Conservation (phyloP, 2,888 invertebrate species). For the Timema podura region DNA sequence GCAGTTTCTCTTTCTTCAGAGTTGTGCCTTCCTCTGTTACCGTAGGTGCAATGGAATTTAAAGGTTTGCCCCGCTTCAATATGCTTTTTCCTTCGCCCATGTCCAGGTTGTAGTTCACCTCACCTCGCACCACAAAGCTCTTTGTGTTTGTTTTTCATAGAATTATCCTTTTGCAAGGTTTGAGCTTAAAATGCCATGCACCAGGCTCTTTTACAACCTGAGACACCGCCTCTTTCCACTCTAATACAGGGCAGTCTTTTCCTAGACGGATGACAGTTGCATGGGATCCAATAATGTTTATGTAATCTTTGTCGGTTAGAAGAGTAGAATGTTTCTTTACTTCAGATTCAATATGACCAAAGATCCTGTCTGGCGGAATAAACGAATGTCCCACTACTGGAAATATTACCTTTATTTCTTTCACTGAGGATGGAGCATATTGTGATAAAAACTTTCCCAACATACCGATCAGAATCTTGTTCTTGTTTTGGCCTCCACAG, state of each 20-base stretch:
- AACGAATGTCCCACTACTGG: not conserved
- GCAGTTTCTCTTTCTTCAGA: no score
- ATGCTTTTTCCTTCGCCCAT: not conserved
- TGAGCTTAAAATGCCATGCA: not conserved
- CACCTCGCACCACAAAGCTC: not conserved
- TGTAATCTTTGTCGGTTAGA: not conserved
- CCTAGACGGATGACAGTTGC: no score
- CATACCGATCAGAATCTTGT: constrained; percentile 8
- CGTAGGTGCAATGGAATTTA: no score
- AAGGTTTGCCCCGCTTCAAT: not conserved
- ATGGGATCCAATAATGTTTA: not conserved
- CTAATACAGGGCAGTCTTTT: no score
- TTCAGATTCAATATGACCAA: constrained; percentile 1
- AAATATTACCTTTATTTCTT: not conserved
- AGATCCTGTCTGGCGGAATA: not conserved
- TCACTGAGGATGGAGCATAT: no score
- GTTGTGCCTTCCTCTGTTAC: no score
- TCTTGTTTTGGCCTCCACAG: constrained; percentile 7
- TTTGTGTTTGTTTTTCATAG: not conserved
- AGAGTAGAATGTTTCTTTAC: not conserved
- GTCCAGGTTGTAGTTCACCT: not conserved
- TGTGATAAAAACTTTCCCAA: not conserved
- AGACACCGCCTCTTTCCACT: no score
- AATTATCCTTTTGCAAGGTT: constrained; percentile 4
- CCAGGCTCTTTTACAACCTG: no score